Percentiles rank a stretch among this genome's conserved stretches.
These are phyloP conservation scores for Vidua chalybeata DNA, from an alignment of 2,113 vertebrate genomes.

Conservation along the genomic window DNA sequence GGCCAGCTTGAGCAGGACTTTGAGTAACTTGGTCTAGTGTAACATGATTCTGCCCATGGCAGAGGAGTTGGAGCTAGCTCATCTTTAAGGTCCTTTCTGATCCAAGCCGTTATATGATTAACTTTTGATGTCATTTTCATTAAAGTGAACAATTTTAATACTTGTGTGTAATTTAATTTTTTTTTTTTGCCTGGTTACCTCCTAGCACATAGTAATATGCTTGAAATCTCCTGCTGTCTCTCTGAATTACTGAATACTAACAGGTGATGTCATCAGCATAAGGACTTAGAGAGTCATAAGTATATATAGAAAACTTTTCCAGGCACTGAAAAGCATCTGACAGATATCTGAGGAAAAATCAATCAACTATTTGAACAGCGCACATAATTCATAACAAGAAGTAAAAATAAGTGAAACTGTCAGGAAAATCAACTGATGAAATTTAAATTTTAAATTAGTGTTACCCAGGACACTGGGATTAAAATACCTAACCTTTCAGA, in stretches of 20 bases:
- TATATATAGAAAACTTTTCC: neutral
- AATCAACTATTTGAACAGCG: neutral
- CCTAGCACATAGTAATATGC: neutral
- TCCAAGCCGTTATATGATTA: neutral
- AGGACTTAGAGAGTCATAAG: neutral
- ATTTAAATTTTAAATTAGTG: conserved; percentile 29
- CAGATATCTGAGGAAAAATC: neutral
- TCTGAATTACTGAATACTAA: neutral
- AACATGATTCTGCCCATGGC: neutral
- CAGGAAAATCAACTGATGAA: conserved; percentile 22
- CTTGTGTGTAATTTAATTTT: neutral
- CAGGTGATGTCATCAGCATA: neutral
- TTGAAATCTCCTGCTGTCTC: neutral
- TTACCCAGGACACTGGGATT: neutral
- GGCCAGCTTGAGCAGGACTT: neutral
- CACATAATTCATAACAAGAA: neutral
- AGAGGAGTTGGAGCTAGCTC: neutral
- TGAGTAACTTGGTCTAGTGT: neutral
- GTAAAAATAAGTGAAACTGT: conserved; percentile 6
- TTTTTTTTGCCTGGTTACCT: neutral
- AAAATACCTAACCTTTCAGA: neutral
- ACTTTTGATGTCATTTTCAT: neutral
- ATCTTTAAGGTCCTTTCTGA: neutral
- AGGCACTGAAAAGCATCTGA: neutral
- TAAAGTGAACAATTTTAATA: neutral